These are phyloP conservation scores for Anthophora plumipes DNA, from an alignment of 2,888 invertebrate species.

Conservation along the genomic window DNA sequence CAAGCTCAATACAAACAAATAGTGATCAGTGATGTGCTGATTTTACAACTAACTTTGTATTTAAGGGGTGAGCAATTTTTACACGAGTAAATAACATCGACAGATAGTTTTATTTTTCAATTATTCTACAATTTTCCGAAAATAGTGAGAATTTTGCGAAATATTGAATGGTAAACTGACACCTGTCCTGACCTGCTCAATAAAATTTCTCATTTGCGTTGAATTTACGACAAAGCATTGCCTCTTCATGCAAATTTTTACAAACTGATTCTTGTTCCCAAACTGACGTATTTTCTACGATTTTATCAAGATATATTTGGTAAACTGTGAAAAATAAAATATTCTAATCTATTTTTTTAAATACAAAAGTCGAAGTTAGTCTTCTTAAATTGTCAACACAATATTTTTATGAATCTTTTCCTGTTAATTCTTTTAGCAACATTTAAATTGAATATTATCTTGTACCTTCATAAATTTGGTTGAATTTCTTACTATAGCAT, in stretches of 20 bases:
- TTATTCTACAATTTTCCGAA: background rate
- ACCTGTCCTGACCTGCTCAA: conserved; percentile 77
- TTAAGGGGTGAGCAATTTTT: conserved; percentile 46
- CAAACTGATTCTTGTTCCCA: background rate
- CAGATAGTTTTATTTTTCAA: background rate
- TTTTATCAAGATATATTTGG: background rate
- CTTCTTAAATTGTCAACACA: background rate
- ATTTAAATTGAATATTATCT: background rate
- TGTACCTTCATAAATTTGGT: background rate
- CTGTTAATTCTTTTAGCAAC: background rate
- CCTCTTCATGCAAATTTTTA: background rate
- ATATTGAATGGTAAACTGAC: conserved; percentile 37
- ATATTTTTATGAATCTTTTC: background rate
- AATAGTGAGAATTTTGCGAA: background rate
- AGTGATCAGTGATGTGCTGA: conserved; percentile 67
- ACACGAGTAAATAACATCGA: background rate
- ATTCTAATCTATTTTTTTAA: background rate
- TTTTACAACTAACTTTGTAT: conserved; percentile 53
- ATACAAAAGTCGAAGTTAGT: background rate
- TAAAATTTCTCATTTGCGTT: conserved; percentile 59
- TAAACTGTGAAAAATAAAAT: background rate
- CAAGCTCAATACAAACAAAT: conserved; percentile 77
- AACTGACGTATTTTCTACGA: background rate
- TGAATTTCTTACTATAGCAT: background rate
- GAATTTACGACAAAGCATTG: conserved; percentile 28